Conservation (phyloP, 2,113 vertebrate genomes). For the Ramphastos sulfuratus region DNA sequence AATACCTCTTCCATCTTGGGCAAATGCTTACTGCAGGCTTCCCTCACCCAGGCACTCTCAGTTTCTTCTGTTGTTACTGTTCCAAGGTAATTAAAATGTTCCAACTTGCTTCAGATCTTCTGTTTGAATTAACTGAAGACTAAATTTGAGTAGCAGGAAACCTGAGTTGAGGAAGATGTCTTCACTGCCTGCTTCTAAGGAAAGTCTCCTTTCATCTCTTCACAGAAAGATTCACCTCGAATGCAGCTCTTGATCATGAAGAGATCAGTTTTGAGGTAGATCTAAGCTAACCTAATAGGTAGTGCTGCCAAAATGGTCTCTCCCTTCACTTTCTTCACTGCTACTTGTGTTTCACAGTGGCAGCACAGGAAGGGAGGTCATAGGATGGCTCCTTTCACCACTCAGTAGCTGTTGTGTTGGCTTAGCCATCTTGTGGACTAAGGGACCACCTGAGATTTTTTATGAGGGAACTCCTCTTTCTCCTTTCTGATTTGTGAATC, state of each 20-base stretch:
- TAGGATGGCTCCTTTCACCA: not conserved
- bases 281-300: not conserved
- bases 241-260: not conserved
- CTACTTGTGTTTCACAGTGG: not conserved
- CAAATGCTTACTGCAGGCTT: not conserved
- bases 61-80: not conserved
- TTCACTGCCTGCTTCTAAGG: not conserved
- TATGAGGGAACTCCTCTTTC: not conserved
- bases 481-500: not conserved
- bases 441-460: not conserved
- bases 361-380: not conserved
- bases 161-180: not conserved
- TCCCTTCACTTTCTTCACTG: not conserved
- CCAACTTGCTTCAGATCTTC: not conserved
- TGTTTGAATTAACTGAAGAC: not conserved
- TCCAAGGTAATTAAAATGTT: not conserved
- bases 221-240: not conserved
- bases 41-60: not conserved
- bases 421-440: rapidly evolving
- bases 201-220: not conserved
- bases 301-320: not conserved
- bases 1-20: rapidly evolving
- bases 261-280: not conserved
- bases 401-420: not conserved
- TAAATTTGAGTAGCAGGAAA: not conserved